Base-by-base conservation (phyloP, 2,113 vertebrate species). In the Patagioenas fasciata region DNA sequence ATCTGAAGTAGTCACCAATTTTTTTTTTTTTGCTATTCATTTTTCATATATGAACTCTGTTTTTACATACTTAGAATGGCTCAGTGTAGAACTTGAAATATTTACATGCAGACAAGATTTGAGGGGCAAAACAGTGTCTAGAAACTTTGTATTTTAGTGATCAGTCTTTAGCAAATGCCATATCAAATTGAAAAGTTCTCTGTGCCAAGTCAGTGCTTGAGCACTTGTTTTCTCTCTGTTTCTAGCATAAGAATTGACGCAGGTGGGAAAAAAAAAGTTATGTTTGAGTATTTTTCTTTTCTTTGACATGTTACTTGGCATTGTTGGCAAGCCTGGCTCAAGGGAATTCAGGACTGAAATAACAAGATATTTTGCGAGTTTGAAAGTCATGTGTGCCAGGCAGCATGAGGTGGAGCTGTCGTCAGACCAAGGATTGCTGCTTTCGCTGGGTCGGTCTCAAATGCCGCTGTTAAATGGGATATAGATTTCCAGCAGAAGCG, bases 221-320 rank as follows among this genome's bases (percentile, higher is more conserved):
- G 21, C 47, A 48, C 31, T 83, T 47, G 15, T 36, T 80, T 54
- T 25, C 19, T n/a, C 44, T 53, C 38, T 38, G 15, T 48, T 93
- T 61, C 65, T 42, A 21, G 38, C 51, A 10, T 3, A 19, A 36
- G 54, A 65, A n/a, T 29, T 28, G 80, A 20, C 34, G 36, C 38
- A n/a, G 32, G 13, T 48, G 32, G 34, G 18, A 8, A 42, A 20
- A 29, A 32, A 32, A 36, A 18, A 5, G 13, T 38, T 77, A 8
- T 1, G 1, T 79, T 92, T 42, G 6, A 10, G 9, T 50, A 0
- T 29, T 26, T 58, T 70, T 28, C 4, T 50, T 23, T 0, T 15
- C 29, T 62, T 72, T 56, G 28, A 2, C 4, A 5, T 16, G 19
- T 47, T 17, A 1, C 50, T 40, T 67, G 26, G 15, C 7, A 5